These are phyloP conservation scores for Diadegma fenestrale DNA, from an alignment of 2,888 invertebrate species.

Conservation along the genomic window DNA sequence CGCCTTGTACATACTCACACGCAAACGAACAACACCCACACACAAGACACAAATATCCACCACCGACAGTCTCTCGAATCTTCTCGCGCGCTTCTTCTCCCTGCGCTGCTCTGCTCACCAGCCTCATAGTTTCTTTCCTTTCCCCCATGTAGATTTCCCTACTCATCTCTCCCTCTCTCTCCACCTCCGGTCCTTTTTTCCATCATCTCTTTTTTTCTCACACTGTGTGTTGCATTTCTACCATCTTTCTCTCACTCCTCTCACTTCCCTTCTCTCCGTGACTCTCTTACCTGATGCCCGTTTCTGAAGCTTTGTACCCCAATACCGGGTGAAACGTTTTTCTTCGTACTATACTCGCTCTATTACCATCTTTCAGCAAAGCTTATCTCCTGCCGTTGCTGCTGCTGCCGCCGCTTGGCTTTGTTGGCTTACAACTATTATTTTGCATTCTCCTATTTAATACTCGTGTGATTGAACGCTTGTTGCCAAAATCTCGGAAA, in stretches of 20 bases:
- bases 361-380: too few species aligned
- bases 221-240: slow-evolving; percentile 60
- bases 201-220: slow-evolving; percentile 28
- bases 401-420: too few species aligned
- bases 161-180: slow-evolving; percentile 28
- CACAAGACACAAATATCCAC: slow-evolving; percentile 22
- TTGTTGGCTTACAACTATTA: too few species aligned
- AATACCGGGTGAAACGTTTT: slow-evolving; percentile 75
- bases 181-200: background rate
- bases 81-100: slow-evolving; percentile 44
- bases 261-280: slow-evolving; percentile 78
- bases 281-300: slow-evolving; percentile 78
- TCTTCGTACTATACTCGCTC: background rate
- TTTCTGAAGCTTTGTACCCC: slow-evolving; percentile 79
- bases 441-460: too few species aligned
- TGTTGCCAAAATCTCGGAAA: too few species aligned
- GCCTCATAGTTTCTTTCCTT: slow-evolving; percentile 17
- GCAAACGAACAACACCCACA: slow-evolving; percentile 21
- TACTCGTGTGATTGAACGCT: too few species aligned
- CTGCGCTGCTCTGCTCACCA: slow-evolving; percentile 20
- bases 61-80: slow-evolving; percentile 32
- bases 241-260: slow-evolving; percentile 75
- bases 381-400: too few species aligned
- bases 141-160: background rate
- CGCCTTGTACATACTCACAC: slow-evolving; percentile 56